phyloP scores from a whole-genome alignment of 2,797 vertebrate genomes.

The Lutra lutra region DNA sequence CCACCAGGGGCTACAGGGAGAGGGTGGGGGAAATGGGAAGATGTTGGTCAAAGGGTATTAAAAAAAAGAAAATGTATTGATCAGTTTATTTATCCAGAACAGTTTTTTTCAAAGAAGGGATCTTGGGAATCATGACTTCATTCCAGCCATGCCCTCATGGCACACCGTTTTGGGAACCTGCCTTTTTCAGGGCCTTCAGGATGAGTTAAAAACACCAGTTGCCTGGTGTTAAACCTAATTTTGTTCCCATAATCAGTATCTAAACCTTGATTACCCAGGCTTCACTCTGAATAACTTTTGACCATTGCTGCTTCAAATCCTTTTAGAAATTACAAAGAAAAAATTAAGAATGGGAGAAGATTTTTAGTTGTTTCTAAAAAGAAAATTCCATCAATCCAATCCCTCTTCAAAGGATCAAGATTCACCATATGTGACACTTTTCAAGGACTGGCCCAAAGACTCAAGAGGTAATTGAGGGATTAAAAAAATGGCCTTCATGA shows the following conservation, averaged over 20 bases:
- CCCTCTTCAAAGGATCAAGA: background rate
- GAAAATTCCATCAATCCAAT: constrained; percentile 8
- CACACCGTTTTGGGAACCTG: background rate
- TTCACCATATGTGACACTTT: background rate
- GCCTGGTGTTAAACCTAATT: background rate
- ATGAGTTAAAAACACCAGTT: background rate
- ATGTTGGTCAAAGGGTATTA: background rate
- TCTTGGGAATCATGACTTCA: background rate
- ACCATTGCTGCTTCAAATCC: background rate
- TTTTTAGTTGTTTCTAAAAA: constrained; percentile 28
- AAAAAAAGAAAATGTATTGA: background rate
- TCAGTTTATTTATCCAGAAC: background rate
- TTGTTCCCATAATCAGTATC: background rate
- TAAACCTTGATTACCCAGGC: background rate
- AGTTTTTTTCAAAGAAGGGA: background rate
- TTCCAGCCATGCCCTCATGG: background rate
- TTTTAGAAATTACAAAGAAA: constrained; percentile 11
- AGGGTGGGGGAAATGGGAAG: background rate
- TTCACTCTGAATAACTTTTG: background rate
- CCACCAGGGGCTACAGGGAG: background rate
- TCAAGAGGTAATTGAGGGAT: constrained; percentile 9
- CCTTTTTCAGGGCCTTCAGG: background rate
- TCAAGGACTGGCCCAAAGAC: background rate
- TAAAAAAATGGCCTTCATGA: background rate
- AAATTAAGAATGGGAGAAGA: background rate